Percentiles rank a stretch among this genome's conserved stretches.
Conservation (phyloP, 37 sponge, comb jelly and placozoan species). For the Ianthella basta region DNA sequence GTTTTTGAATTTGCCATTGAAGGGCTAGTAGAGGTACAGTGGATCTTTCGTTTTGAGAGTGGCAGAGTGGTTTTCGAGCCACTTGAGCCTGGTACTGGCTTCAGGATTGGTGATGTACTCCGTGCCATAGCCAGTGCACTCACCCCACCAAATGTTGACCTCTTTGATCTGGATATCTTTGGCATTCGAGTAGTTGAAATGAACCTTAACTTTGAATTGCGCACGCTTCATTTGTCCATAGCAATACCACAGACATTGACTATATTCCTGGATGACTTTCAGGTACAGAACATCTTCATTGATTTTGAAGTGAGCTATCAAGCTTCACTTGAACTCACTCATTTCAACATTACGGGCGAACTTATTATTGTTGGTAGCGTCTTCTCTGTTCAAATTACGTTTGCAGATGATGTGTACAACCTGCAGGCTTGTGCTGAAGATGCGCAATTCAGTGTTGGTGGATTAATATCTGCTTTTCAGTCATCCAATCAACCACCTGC, state of each 20-base stretch:
- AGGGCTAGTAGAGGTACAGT: too few species aligned
- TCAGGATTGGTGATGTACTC: constrained; percentile 1
- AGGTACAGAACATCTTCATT: neutral
- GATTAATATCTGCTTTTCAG: neutral
- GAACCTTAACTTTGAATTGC: neutral
- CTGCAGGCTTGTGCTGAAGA: constrained; percentile 5
- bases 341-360: neutral
- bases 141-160: neutral
- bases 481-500: neutral
- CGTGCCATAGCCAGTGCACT: neutral
- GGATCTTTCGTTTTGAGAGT: neutral
- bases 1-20: too few species aligned
- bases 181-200: neutral
- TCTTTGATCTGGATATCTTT: constrained; percentile 9
- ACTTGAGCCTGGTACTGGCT: neutral
- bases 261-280: neutral
- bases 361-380: neutral
- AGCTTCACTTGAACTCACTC: neutral
- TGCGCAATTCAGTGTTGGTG: neutral
- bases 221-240: neutral
- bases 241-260: neutral
- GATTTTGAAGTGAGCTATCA: neutral
- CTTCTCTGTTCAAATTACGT: neutral
- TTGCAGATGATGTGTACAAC: neutral
- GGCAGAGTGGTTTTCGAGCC: neutral